phyloP scores from a whole-genome alignment of 2,888 invertebrate species.

The Euphydryas editha region DNA sequence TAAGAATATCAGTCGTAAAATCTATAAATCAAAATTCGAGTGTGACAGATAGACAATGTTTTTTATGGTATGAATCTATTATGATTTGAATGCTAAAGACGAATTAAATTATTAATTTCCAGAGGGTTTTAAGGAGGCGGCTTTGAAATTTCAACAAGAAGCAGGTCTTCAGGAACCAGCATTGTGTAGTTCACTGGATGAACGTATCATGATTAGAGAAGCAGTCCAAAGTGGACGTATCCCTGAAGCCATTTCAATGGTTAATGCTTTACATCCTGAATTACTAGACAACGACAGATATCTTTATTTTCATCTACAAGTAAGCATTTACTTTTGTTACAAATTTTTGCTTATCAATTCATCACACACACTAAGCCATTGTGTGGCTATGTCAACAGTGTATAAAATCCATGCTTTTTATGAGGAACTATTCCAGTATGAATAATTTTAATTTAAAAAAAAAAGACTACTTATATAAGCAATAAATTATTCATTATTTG shows the following conservation, averaged over 20 bases:
- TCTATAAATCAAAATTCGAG: no score
- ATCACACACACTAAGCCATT: not conserved
- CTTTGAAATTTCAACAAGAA: conserved; percentile 97
- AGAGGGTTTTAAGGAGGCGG: conserved; percentile 98
- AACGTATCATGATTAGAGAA: conserved; percentile 95
- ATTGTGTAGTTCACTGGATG: conserved; percentile 91
- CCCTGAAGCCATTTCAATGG: conserved; percentile 95
- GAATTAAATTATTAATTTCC: conserved; percentile 43
- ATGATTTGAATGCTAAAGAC: not conserved
- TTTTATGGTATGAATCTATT: not conserved
- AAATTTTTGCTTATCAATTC: not conserved
- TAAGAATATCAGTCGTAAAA: no score
- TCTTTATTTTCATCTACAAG: conserved; percentile 97
- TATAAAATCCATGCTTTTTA: no score
- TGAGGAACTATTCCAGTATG: no score
- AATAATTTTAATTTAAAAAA: no score
- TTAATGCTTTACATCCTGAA: conserved; percentile 97
- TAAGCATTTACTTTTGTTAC: conserved; percentile 76
- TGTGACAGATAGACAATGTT: not conserved
- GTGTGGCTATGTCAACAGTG: not conserved
- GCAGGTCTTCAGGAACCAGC: conserved; percentile 87
- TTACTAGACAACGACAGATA: conserved; percentile 97
- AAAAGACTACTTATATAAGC: no score
- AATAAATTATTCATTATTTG: no score
- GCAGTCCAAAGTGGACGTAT: conserved; percentile 96